Evolutionary conservation across 2,797 vertebrate genomes (phyloP).

Genomic region (Channallabes apus): DNA sequence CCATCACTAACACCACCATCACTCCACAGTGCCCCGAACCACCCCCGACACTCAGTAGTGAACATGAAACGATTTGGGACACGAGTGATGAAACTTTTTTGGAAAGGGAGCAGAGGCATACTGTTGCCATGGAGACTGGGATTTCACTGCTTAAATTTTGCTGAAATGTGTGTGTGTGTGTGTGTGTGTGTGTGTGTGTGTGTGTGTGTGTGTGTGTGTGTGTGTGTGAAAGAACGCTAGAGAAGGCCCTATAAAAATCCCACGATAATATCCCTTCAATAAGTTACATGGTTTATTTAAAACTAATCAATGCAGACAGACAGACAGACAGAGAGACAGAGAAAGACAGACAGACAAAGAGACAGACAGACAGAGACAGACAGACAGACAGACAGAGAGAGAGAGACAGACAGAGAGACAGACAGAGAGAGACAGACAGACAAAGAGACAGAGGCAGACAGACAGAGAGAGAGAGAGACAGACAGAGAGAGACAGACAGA

Average conservation of each 20-base stretch:
- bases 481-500: too few species aligned
- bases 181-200: slow-evolving; percentile 5
- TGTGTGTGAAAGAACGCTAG: background rate
- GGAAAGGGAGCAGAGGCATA: background rate
- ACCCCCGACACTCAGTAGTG: background rate
- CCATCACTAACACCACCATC: background rate
- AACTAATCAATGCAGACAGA: background rate
- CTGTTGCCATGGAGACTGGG: slow-evolving; percentile 15
- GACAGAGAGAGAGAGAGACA: too few species aligned
- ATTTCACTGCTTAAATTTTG: background rate
- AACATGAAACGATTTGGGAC: background rate
- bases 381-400: too few species aligned
- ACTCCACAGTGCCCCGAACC: background rate
- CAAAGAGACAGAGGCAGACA: too few species aligned
- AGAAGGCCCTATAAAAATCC: background rate
- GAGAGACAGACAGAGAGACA: too few species aligned
- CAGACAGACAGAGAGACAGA: too few species aligned
- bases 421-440: too few species aligned
- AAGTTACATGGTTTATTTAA: background rate
- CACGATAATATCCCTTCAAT: background rate
- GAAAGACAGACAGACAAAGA: too few species aligned
- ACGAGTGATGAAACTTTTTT: background rate
- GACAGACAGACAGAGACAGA: too few species aligned
- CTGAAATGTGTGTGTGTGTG: slow-evolving; percentile 7
- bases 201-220: background rate